Percentiles rank a stretch among this genome's conserved stretches.
Conservation (phyloP, 2,797 vertebrate species). For the Chaenodraco wilsoni region DNA sequence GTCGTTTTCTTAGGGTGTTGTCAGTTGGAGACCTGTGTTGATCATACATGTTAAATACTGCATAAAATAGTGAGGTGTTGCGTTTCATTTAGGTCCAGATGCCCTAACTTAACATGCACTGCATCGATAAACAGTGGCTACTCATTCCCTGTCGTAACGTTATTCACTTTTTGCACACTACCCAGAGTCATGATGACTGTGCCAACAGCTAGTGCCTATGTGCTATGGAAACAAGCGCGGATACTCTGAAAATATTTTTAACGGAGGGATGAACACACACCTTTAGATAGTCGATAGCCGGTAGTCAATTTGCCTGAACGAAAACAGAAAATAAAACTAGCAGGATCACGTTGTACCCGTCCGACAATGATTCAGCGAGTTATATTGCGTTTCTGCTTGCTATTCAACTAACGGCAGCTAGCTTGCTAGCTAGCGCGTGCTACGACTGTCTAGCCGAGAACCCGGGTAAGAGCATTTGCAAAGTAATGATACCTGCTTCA, state of each 20-base stretch:
- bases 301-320: conserved; percentile 38
- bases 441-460: conserved; percentile 57
- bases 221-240: conserved; percentile 72
- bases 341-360: conserved; percentile 78
- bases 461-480: conserved; percentile 41
- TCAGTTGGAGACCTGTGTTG: neutral
- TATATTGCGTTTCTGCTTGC: conserved; percentile 79
- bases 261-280: conserved; percentile 36
- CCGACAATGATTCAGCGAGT: conserved; percentile 87
- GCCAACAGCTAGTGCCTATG: conserved; percentile 66
- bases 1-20: neutral
- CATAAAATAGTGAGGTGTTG: conserved; percentile 12
- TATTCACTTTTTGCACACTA: conserved; percentile 82
- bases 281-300: conserved; percentile 23
- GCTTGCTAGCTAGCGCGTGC: conserved; percentile 78
- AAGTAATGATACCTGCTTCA: conserved; percentile 26
- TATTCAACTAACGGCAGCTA: conserved; percentile 67
- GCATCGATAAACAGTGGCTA: conserved; percentile 58
- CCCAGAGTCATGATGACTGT: conserved; percentile 75
- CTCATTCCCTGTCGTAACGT: conserved; percentile 59
- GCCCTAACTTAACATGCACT: conserved; percentile 41
- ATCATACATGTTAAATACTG: conserved; percentile 1
- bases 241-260: conserved; percentile 50
- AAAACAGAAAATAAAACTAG: conserved; percentile 70
- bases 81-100: conserved; percentile 11